Base-by-base conservation (phyloP, 2,113 vertebrate species). In the Rallus limicola region DNA sequence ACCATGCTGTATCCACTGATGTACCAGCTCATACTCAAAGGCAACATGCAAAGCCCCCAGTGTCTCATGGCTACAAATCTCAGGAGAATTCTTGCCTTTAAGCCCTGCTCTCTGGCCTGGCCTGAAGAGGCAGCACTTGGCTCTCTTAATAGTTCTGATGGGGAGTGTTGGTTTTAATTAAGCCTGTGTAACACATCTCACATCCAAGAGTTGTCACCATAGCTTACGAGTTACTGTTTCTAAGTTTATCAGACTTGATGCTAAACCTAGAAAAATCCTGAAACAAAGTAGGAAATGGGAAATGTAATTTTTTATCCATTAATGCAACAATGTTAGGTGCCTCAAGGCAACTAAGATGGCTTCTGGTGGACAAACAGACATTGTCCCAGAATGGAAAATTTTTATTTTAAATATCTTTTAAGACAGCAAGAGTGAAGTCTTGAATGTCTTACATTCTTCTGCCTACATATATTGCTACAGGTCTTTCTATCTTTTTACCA, bases 241-340 rank as follows among this genome's bases (percentile, higher is more conserved):
- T 90, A 74, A 80, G 59, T 82, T 94, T 65, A 90, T 86, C 63
- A 74, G 55, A 88, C 64, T 78, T 81, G 55, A 81, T 91, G 83
- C 46, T 78, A 84, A 82, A 63, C 26, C 74, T 34, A 34, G 74
- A 68, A 81, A 88, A 91, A 95, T 60, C 2, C 12, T 31, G 24
- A 89, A 68, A 81, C 48, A 89, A 81, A 87, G 87, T 58, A 89
- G 55, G 60, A 90, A 84, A 87, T n/a, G 77, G 78, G 55, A 93
- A 89, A 91, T 67, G 50, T 24, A 84, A 90, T 84, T 91, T 91
- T 92, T 90, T n/a, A 87, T 77, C 71, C 64, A n/a, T 63, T 89
- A 85, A 72, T 59, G n/a, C 50, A 80, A 80, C 19, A 40, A 60
- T 26, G 36, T 50, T 28, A 68, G 62, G 63, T 59, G 70, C 59